phyloP scores from a whole-genome alignment of 92 coral and sea anemone genomes.

The Palythoa heliodiscus region DNA sequence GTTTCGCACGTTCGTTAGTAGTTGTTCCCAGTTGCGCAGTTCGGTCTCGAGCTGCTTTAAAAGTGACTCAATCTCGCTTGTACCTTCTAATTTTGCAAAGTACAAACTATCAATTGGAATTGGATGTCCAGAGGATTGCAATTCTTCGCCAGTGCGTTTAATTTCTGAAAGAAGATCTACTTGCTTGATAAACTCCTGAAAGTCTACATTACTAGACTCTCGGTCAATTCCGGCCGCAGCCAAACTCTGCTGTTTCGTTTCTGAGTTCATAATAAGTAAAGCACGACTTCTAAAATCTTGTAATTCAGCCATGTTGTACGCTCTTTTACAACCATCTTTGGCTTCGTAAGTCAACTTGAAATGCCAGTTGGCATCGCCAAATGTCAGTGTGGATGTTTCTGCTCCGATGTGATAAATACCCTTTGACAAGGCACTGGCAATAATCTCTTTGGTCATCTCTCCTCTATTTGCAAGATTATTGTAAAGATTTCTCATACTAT shows the following conservation, averaged over 20 bases:
- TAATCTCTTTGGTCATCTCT: conserved; percentile 86
- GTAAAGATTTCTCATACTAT: conserved; percentile 79
- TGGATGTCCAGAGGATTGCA: conserved; percentile 67
- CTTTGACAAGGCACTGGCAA: conserved; percentile 59
- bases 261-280: conserved; percentile 63
- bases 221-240: conserved; percentile 33
- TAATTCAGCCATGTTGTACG: conserved; percentile 49
- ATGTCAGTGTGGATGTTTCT: background rate
- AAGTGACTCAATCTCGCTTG: conserved; percentile 46
- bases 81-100: conserved; percentile 50
- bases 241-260: conserved; percentile 51
- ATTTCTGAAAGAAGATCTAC: conserved; percentile 67
- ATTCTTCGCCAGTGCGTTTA: conserved; percentile 43
- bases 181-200: conserved; percentile 57
- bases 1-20: conserved; percentile 41
- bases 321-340: conserved; percentile 3
- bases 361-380: conserved; percentile 40
- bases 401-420: conserved; percentile 4
- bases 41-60: conserved; percentile 34
- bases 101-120: conserved; percentile 16
- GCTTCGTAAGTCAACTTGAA: conserved; percentile 51
- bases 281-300: conserved; percentile 81
- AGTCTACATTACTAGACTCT: conserved; percentile 38
- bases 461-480: conserved; percentile 89
- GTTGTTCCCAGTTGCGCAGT: conserved; percentile 50